Percentiles rank a stretch among this genome's conserved stretches.
Conservation (phyloP, 2,113 vertebrate genomes). For the Neodontobutis hainanensis region DNA sequence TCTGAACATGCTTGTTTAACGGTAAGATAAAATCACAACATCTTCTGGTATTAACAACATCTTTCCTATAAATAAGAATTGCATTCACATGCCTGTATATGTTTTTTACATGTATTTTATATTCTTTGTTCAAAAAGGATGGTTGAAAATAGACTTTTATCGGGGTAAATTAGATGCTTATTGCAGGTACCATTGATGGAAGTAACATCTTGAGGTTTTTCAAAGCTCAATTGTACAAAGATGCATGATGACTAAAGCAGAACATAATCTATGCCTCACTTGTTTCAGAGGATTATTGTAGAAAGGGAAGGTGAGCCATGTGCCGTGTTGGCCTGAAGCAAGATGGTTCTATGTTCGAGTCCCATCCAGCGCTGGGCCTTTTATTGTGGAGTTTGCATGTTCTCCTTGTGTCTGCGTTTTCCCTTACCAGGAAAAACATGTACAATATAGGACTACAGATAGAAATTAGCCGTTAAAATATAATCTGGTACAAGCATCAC, state of each 20-base stretch:
- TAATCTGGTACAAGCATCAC: too few species aligned
- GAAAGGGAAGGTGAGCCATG: not conserved
- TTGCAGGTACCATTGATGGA: slow-evolving; percentile 53
- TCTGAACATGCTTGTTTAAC: slow-evolving; percentile 33
- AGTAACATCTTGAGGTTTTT: slow-evolving; percentile 43
- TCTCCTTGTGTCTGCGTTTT: too few species aligned
- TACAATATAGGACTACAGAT: too few species aligned
- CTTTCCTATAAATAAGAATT: slow-evolving; percentile 50
- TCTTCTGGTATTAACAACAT: slow-evolving; percentile 46
- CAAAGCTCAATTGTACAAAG: slow-evolving; percentile 49
- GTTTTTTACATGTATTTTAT: slow-evolving; percentile 45
- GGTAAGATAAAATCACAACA: slow-evolving; percentile 48
- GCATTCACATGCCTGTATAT: slow-evolving; percentile 38
- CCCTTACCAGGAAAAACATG: too few species aligned
- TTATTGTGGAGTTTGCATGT: too few species aligned
- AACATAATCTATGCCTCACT: slow-evolving; percentile 71
- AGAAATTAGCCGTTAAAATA: too few species aligned
- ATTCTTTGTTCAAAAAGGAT: slow-evolving; percentile 40
- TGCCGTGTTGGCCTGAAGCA: too few species aligned
- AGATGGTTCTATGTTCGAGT: too few species aligned
- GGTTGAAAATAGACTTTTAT: slow-evolving; percentile 62
- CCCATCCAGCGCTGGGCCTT: too few species aligned
- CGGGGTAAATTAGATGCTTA: slow-evolving; percentile 61
- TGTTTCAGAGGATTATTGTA: slow-evolving; percentile 62
- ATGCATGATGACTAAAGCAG: slow-evolving; percentile 57